Percentiles rank a stretch among this genome's conserved stretches.
These are phyloP conservation scores for Neodiprion fabricii DNA, from an alignment of 1,140 invertebrate species.

Conservation along the genomic window DNA sequence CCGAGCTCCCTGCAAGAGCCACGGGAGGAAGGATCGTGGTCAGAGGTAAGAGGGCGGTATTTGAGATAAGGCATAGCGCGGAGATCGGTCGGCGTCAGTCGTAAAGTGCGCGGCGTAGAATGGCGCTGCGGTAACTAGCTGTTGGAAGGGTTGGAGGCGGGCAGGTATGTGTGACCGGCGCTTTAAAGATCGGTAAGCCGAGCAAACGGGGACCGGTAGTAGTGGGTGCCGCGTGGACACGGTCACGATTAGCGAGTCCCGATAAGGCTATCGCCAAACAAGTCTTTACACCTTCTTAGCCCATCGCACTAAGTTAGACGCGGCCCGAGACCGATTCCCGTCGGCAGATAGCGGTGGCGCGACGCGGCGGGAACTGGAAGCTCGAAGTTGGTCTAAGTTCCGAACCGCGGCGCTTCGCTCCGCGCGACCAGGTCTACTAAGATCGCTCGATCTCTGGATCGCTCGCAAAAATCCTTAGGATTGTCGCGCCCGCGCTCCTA, in stretches of 20 bases:
- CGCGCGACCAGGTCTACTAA: not conserved
- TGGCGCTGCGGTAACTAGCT: too few relatives aligned
- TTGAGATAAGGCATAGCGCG: not conserved
- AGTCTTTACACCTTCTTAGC: slow-evolving; percentile 33
- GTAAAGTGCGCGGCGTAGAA: not conserved
- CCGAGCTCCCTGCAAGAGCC: too few relatives aligned
- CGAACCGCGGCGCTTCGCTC: too few relatives aligned
- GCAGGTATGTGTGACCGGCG: too few relatives aligned
- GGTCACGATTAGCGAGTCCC: slow-evolving; percentile 37
- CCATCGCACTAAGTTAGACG: slow-evolving; percentile 17
- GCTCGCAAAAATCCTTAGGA: slow-evolving; percentile 32
- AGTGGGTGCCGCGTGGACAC: slow-evolving; percentile 43
- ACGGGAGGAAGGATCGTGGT: too few relatives aligned
- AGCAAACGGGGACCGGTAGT: slow-evolving; percentile 34
- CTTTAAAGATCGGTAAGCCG: not conserved
- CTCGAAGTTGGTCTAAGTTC: not conserved
- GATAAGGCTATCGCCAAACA: slow-evolving; percentile 43
- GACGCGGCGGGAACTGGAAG: slow-evolving; percentile 18
- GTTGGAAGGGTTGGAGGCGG: too few relatives aligned
- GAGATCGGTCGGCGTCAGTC: not conserved
- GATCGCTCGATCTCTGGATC: not conserved
- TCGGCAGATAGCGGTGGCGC: slow-evolving; percentile 35
- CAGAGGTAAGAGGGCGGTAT: too few relatives aligned
- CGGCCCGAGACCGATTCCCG: slow-evolving; percentile 34
- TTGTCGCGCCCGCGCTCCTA: slow-evolving; percentile 18